These are phyloP conservation scores for Colius striatus DNA, from an alignment of 2,113 vertebrate genomes.

Conservation along the genomic window DNA sequence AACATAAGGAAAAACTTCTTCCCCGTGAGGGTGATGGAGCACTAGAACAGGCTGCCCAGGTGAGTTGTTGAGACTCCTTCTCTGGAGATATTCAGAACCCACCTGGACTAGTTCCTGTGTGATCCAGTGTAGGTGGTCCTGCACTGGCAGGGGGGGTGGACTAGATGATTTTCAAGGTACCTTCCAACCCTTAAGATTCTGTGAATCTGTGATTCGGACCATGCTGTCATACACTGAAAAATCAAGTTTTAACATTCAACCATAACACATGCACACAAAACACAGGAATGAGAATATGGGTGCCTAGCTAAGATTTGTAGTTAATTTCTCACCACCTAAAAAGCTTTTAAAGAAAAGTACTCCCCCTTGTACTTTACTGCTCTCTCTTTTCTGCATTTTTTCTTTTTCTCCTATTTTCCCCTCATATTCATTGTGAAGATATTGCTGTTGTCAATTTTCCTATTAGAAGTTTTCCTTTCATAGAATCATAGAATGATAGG, in stretches of 20 bases:
- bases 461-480: not conserved
- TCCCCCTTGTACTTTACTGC: not conserved
- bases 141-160: too few species aligned
- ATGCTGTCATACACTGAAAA: not conserved
- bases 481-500: too few species aligned
- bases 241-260: not conserved
- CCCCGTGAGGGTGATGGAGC: too few species aligned
- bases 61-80: too few species aligned
- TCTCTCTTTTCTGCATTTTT: not conserved
- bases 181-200: too few species aligned
- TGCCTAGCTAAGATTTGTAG: not conserved
- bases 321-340: not conserved
- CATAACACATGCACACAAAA: not conserved
- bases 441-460: not conserved
- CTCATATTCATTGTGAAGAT: not conserved
- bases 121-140: too few species aligned
- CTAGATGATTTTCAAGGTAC: too few species aligned
- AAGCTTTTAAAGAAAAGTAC: not conserved
- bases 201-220: not conserved
- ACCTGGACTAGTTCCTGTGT: too few species aligned
- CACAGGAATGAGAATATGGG: not conserved
- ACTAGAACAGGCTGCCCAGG: too few species aligned
- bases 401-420: not conserved
- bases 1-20: too few species aligned
- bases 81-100: too few species aligned